Conservation (phyloP, 2,113 vertebrate species). For the Morone chrysops region DNA sequence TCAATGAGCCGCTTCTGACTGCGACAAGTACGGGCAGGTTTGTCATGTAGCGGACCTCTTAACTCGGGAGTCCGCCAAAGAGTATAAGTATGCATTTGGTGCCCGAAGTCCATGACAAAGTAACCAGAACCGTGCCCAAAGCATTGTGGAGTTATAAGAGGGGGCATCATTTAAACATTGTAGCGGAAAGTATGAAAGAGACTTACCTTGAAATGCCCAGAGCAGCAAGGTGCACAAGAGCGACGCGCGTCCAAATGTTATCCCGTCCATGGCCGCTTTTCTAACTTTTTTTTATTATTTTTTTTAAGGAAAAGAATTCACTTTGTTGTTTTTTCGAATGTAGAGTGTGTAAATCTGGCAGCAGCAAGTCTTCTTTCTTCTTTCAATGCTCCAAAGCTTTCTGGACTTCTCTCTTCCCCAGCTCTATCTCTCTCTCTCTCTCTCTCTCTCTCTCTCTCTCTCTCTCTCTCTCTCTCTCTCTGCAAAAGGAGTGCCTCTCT, state of each 20-base stretch:
- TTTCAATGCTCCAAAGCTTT: conserved; percentile 59
- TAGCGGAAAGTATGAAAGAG: conserved; percentile 2
- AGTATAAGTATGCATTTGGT: not conserved
- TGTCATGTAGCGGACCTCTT: not conserved
- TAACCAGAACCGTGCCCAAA: not conserved
- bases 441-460: conserved; percentile 13
- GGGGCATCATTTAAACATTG: not conserved
- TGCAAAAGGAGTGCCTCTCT: conserved; percentile 47
- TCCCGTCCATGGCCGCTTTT: conserved; percentile 76
- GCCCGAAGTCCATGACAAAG: conserved; percentile 34
- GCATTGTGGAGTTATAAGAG: conserved; percentile 25
- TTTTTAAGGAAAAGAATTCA: conserved; percentile 32
- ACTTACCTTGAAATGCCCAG: conserved; percentile 78
- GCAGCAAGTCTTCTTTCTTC: conserved; percentile 66
- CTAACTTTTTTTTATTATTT: conserved; percentile 51
- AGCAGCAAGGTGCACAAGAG: conserved; percentile 80
- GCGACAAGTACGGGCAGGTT: conserved; percentile 20
- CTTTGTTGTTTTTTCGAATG: conserved; percentile 20
- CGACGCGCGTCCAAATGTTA: conserved; percentile 70
- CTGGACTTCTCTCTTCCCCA: conserved; percentile 30
- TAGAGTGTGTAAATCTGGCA: conserved; percentile 36
- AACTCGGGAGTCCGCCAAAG: not conserved
- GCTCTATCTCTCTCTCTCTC: too few species aligned
- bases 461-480: conserved; percentile 15
- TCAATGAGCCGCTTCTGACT: not conserved